Conservation (phyloP, 2,113 vertebrate species). For the Sebastes fasciatus region DNA sequence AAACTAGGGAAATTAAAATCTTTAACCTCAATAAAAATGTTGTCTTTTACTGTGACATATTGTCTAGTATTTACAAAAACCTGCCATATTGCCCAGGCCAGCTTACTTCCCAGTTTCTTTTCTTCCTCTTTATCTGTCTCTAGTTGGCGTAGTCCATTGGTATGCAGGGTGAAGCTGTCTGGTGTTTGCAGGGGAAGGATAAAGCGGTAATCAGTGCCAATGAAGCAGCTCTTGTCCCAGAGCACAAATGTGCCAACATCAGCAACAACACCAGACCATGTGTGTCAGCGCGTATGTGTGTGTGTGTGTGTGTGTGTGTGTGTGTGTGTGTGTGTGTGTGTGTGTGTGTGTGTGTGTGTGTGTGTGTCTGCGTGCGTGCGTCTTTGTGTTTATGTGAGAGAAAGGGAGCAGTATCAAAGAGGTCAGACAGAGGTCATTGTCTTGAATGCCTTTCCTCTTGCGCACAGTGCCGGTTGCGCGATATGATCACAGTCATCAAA, state of each 20-base stretch:
- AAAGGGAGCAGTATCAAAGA: constrained; percentile 38
- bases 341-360: constrained; percentile 38
- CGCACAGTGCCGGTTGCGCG: constrained; percentile 19
- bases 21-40: neutral
- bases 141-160: constrained; percentile 68
- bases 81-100: neutral
- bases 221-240: constrained; percentile 79
- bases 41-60: neutral
- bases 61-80: neutral
- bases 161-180: constrained; percentile 75
- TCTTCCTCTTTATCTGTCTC: constrained; percentile 21
- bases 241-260: constrained; percentile 83
- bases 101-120: neutral
- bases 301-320: constrained; percentile 22
- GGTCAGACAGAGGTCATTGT: constrained; percentile 70
- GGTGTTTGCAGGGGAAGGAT: constrained; percentile 73
- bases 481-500: constrained; percentile 46
- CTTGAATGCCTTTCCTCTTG: constrained; percentile 25
- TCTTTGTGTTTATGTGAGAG: constrained; percentile 3
- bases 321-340: constrained; percentile 25
- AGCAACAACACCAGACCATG: constrained; percentile 72
- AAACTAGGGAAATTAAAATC: neutral
- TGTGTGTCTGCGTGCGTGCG: constrained; percentile 26
- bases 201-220: constrained; percentile 80
- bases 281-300: constrained; percentile 27